phyloP scores from a whole-genome alignment of 2,797 vertebrate genomes.

The Distichodus sexfasciatus region DNA sequence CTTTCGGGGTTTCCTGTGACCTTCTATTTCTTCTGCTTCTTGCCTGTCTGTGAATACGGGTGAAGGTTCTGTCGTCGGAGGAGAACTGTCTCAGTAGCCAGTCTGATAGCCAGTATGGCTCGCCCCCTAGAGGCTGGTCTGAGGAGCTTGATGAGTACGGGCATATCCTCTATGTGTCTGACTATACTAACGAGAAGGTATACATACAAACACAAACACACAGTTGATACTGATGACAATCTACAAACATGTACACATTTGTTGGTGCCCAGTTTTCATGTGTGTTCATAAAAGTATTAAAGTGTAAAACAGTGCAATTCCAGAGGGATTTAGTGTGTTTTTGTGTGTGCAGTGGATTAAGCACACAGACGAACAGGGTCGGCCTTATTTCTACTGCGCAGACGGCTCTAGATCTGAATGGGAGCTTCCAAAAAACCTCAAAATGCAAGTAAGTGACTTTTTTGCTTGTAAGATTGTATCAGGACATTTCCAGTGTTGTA shows the following conservation, averaged over 20 bases:
- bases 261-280: too few species aligned
- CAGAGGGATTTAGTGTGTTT: constrained; percentile 1
- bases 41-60: constrained; percentile 49
- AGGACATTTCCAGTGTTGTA: too few species aligned
- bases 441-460: constrained; percentile 32
- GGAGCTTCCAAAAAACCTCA: constrained; percentile 85
- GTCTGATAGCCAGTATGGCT: constrained; percentile 93
- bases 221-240: background rate
- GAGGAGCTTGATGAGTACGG: constrained; percentile 94
- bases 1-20: constrained; percentile 56
- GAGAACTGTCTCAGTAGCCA: constrained; percentile 91
- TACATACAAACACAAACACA: constrained; percentile 55
- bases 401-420: constrained; percentile 93
- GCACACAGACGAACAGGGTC: constrained; percentile 89
- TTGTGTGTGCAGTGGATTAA: constrained; percentile 84
- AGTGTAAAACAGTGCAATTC: too few species aligned
- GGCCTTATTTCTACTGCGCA: constrained; percentile 91
- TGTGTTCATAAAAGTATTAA: too few species aligned
- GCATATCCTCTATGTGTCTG: constrained; percentile 94
- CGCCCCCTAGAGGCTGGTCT: constrained; percentile 92
- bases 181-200: constrained; percentile 95
- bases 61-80: constrained; percentile 86
- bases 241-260: too few species aligned
- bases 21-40: constrained; percentile 36
- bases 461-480: too few species aligned